Percentiles rank a stretch among this genome's conserved stretches.
Conservation (phyloP, 2,113 vertebrate genomes). For the Mirza zaza region DNA sequence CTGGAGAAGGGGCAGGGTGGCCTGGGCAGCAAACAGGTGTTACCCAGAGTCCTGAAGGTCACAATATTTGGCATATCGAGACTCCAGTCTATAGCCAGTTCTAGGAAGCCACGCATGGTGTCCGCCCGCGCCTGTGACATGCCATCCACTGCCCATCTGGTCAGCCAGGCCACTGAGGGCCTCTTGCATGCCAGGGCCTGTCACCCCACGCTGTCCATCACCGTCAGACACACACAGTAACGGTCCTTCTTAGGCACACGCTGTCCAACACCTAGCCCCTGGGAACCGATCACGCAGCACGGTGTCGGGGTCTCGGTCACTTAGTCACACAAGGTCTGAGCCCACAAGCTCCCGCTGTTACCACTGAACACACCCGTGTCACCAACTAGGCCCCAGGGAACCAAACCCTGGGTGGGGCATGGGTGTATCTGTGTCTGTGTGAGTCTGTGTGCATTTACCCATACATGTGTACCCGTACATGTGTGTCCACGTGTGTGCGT, state of each 20-base stretch:
- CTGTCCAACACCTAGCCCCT: background rate
- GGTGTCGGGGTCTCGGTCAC: background rate
- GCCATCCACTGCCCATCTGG: background rate
- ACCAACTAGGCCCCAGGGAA: background rate
- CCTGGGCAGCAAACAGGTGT: background rate
- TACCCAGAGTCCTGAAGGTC: background rate
- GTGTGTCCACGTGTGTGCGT: background rate
- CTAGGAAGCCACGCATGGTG: background rate
- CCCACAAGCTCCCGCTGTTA: background rate
- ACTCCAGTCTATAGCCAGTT: background rate
- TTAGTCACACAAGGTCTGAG: background rate
- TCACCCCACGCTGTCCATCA: background rate
- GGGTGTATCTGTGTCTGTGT: background rate
- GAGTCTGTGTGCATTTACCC: background rate
- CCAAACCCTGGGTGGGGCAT: background rate
- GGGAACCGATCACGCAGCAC: background rate
- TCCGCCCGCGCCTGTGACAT: background rate
- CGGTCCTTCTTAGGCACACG: background rate
- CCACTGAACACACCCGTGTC: background rate
- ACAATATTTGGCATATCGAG: background rate
- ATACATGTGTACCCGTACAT: accelerated
- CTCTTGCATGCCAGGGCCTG: background rate
- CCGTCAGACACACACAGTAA: background rate
- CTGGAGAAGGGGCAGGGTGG: background rate
- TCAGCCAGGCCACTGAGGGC: background rate